These are phyloP conservation scores for Lathronympha strigana DNA, from an alignment of 2,888 invertebrate species.

Conservation along the genomic window DNA sequence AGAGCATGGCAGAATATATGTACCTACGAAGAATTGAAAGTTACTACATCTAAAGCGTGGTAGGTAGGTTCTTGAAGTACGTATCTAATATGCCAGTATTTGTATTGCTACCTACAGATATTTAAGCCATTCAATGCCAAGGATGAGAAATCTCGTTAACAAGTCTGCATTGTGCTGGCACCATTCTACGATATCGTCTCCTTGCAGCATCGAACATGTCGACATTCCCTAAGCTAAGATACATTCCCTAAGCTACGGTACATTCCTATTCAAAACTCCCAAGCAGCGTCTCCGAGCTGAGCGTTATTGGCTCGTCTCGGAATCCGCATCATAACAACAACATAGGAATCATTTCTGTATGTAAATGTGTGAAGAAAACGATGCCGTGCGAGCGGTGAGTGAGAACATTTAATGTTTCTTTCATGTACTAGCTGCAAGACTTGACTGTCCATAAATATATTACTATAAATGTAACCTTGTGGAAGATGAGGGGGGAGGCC, in stretches of 20 bases:
- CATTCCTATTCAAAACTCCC: constrained; percentile 4
- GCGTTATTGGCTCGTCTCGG: neutral
- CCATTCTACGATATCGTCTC: neutral
- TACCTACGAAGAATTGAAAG: no score
- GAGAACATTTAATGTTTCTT: constrained; percentile 22
- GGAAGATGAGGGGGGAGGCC: no score
- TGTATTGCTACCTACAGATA: neutral
- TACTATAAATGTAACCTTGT: no score
- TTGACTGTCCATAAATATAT: no score
- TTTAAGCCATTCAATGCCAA: neutral
- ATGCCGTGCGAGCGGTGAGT: constrained; percentile 1
- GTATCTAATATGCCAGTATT: neutral
- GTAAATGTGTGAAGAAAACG: constrained; percentile 16
- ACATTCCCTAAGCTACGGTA: neutral
- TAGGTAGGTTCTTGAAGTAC: no score
- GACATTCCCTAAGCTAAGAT: no score
- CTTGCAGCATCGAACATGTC: neutral
- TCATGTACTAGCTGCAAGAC: no score
- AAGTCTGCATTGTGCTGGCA: neutral
- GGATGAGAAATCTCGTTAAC: neutral
- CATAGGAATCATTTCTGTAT: constrained; percentile 21
- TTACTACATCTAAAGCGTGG: neutral
- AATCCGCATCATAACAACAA: constrained; percentile 11
- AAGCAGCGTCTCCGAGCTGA: constrained; percentile 1
- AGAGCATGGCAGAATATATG: no score